Base-by-base conservation (phyloP, 2,113 vertebrate species). In the Sebastes schlegelii region DNA sequence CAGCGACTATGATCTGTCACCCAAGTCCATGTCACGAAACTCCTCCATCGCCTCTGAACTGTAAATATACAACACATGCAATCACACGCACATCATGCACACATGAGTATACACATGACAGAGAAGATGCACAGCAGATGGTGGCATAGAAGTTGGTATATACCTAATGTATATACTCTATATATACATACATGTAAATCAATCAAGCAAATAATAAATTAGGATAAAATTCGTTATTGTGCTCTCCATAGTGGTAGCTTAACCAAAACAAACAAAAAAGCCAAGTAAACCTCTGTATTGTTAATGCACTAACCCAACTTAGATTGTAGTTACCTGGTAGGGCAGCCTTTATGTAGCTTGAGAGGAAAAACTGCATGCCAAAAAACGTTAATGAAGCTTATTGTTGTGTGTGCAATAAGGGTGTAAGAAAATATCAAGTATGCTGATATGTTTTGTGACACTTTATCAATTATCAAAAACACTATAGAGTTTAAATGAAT, bases 21-120 rank as follows among this genome's bases (percentile, higher is more conserved):
- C 98, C 73, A 99, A 99, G 94, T 98, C 98, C 0, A 99, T 99
- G 98, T 99, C 98, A 45, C 94, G 98, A 84, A 99, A 99, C 92
- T 99, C 98, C 55, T 99, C 98, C 55, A 96, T 99, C 67, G 96
- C 98, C 5, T 99, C 97, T 0, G 98, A 99, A 93, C 96, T 99
- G 98, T 99, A 89, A 97, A 97, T 71, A 71, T 55, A 11, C n/a
- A 16, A 61, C 42, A 64, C 54, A 21, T 16, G 17, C 21, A 68
- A 54, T 34, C 34, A 83, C 10, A 2, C 16, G 13, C 68, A 6
- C 66, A 71, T 12, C 43, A 66, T 9, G 61, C 66, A 48, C 46
- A 23, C 23, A 34, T 49, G 55, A 6, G 14, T 5, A 45, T 17
- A 42, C 19, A 34, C 46, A 80, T 16, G 7, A 3, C 14, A 42